These are phyloP conservation scores for Coenonympha arcania DNA, from an alignment of 2,888 invertebrate species.

Conservation along the genomic window DNA sequence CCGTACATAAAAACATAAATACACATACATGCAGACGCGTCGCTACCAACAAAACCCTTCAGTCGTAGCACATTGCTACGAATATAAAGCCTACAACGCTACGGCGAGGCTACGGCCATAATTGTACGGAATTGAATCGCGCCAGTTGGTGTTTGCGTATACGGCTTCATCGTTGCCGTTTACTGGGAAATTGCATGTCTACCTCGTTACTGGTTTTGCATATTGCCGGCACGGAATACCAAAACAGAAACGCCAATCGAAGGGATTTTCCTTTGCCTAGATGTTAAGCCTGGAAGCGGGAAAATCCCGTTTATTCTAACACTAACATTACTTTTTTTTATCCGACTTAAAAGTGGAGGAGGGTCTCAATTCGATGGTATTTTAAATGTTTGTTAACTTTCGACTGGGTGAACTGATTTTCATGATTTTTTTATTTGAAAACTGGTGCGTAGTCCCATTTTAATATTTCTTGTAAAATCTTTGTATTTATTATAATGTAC, in stretches of 20 bases:
- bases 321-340: neutral
- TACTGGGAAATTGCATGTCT: slow-evolving; percentile 27
- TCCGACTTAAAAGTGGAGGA: too few relatives aligned
- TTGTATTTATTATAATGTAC: too few relatives aligned
- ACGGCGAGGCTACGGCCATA: slow-evolving; percentile 1
- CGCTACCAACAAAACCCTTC: neutral
- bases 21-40: too few relatives aligned
- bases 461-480: too few relatives aligned
- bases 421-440: too few relatives aligned
- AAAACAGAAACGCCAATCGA: neutral
- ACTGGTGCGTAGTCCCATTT: too few relatives aligned
- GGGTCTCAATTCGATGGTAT: too few relatives aligned
- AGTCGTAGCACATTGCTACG: too few relatives aligned
- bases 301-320: neutral
- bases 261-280: neutral
- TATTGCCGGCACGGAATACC: slow-evolving; percentile 13
- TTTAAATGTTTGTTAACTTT: too few relatives aligned
- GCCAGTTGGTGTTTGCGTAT: slow-evolving; percentile 17
- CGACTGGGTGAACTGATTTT: too few relatives aligned
- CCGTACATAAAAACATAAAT: too few relatives aligned
- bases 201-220: slow-evolving; percentile 18
- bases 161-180: slow-evolving; percentile 19
- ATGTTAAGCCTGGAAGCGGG: neutral
- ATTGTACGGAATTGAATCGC: slow-evolving; percentile 16
- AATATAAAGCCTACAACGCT: too few relatives aligned